Evolutionary conservation across 2,888 invertebrate species (phyloP), one percentile per base, ranked within the genome.

Genomic region (Drosophila nr. perissopoda): DNA sequence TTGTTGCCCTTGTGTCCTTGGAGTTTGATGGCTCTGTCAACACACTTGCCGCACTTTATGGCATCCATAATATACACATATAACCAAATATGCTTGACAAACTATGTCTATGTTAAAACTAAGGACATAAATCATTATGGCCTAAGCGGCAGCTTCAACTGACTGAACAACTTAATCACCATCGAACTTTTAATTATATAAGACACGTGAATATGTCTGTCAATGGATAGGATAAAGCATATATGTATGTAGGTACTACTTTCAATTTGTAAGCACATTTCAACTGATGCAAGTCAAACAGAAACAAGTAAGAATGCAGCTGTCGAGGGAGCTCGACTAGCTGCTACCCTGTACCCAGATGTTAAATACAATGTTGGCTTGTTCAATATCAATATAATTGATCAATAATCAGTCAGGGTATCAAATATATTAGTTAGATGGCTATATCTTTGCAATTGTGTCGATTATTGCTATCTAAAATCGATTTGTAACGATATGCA

Each of bases 21-120:
- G n/a, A 27, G 51, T 25, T 49, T 38, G 36, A 73, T 25, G 36
- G 25, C 29, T 73, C 53, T 34, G 51, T 42, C 54, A 63, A 38
- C 33, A 54, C 53, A 54, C 62, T 27, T 57, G 53, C 46, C n/a
- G 33, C 40, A 34, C 34, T 29, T 21, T 27, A 53, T 49, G 34
- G 27, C 13, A 25, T 1, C 46, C 13, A 21, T 46, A 46, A 46
- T 46, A 46, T 7, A 4, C 6, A 6, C 53, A 36, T 13, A 42
- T 42, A 42, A 5, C 18, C 27, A 49, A 27, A 49, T 27, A 10
- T 11, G 18, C 33, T 21, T 21, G 21, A 16, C 10, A 27, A 31
- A 51, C 51, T n/a, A 46, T 46, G 46, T 25, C 46, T 46, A 16
- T 46, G 25, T 46, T 25, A 25, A 46, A 8, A 25, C 25, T 25